Conservation (phyloP, 2,888 invertebrate species). For the Agriopis leucophaearia region DNA sequence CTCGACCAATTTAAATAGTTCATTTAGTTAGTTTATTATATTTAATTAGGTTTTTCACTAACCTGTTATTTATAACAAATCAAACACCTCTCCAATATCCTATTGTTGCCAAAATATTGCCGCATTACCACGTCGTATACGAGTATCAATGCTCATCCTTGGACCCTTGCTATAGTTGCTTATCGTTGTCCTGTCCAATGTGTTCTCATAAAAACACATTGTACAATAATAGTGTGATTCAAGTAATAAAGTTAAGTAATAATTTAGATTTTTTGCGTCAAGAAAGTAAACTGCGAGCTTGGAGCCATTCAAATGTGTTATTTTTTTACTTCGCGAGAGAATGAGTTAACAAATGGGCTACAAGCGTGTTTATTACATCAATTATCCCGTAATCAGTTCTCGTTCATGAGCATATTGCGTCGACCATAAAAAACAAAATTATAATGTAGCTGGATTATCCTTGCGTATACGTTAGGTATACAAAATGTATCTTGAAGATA, state of each 20-base stretch:
- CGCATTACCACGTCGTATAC: no score
- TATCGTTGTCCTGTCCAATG: no score
- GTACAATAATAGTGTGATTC: conserved; percentile 10
- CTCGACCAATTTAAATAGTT: no score
- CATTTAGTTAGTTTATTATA: no score
- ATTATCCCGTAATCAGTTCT: conserved; percentile 40
- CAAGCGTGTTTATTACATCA: conserved; percentile 41
- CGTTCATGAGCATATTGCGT: conserved; percentile 40
- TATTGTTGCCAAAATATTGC: no score
- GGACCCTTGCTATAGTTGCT: no score
- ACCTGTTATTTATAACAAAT: no score
- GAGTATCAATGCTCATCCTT: no score
- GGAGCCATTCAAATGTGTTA: conserved; percentile 18
- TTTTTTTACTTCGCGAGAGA: conserved; percentile 21
- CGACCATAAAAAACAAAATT: conserved; percentile 16
- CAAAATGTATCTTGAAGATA: neutral
- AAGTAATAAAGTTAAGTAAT: conserved; percentile 13
- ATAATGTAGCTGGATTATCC: conserved; percentile 17
- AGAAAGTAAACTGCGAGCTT: conserved; percentile 16
- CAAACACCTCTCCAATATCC: no score
- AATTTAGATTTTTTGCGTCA: neutral
- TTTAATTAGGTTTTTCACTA: no score
- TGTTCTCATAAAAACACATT: neutral
- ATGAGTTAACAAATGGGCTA: conserved; percentile 32
- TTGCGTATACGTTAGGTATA: conserved; percentile 7